Percentiles rank a stretch among this genome's conserved stretches.
phyloP scores from a whole-genome alignment of 2,113 vertebrate species.

The Aphyosemion australe region DNA sequence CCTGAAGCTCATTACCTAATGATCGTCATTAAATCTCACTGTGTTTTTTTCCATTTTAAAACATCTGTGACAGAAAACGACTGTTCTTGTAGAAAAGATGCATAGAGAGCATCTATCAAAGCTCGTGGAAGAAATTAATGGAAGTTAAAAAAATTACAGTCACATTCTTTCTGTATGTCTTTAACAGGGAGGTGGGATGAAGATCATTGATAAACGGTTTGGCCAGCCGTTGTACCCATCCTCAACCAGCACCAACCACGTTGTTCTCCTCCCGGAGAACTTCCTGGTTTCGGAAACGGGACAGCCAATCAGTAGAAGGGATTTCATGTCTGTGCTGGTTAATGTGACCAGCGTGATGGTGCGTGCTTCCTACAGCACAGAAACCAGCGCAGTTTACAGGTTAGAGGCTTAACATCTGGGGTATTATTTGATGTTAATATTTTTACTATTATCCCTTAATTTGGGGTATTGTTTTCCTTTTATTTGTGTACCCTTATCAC shows the following conservation, averaged over 20 bases:
- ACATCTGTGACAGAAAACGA: constrained; percentile 5
- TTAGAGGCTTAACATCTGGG: not conserved
- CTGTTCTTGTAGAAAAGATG: not conserved
- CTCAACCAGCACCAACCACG: constrained; percentile 49
- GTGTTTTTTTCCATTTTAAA: not conserved
- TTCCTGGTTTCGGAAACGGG: constrained; percentile 50
- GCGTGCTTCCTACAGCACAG: constrained; percentile 71
- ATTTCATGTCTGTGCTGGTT: constrained; percentile 66
- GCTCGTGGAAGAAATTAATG: not conserved
- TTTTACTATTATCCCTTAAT: too few relatives aligned
- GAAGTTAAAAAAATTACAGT: not conserved
- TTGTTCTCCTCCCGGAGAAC: constrained; percentile 66
- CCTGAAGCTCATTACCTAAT: constrained; percentile 64
- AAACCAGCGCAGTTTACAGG: constrained; percentile 70
- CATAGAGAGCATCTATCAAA: not conserved
- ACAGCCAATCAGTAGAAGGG: constrained; percentile 55
- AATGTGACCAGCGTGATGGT: constrained; percentile 62
- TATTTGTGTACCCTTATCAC: too few relatives aligned
- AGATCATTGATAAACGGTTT: constrained; percentile 54
- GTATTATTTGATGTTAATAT: not conserved
- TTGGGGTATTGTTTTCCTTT: too few relatives aligned
- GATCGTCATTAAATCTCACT: constrained; percentile 48
- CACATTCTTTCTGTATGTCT: not conserved
- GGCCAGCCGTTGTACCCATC: constrained; percentile 67
- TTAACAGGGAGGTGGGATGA: constrained; percentile 63